Base-by-base conservation (phyloP, 2,888 invertebrate species). In the Sinelater perroti region DNA sequence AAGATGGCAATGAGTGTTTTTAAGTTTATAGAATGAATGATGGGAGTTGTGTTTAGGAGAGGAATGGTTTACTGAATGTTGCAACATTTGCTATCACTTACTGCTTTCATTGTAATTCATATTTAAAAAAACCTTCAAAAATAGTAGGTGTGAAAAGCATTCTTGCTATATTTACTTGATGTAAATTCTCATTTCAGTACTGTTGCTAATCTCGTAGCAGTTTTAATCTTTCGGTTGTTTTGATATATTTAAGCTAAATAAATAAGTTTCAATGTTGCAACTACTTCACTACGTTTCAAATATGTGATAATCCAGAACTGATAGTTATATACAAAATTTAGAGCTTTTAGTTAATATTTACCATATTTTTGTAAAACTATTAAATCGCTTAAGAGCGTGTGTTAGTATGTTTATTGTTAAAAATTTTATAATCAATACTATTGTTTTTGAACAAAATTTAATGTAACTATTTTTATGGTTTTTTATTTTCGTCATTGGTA, bases 1-100 rank as follows among this genome's bases (percentile, higher is more conserved):
- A 45, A 16, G 28, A 30, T 10, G 18, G 17, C 8, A 30, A 10
- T 30, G 30, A 18, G 17, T 45, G 30, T 45, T 45, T 45, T 45
- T 45, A 45, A 17, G 28, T 45, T 42, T 45, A 45, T 45, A 45
- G 13, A 38, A 38, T 36, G 36, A 17, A 16, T 17, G 42, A 44
- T 17, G n/a, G 7, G 26, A 20, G 38, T 38, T 38, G 16, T 30
- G 24, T 7, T 20, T 26, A n/a, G 4, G 21, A 26, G 7, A 21
- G 21, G 2, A 42, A 36, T 6, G 18, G 38, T 13, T 24, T 45
- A 16, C 17, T 45, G 17, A 16, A 28, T 45, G 28, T 17, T 31
- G 18, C 30, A n/a, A 17, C 45, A 30, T 45, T 44, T 44, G 26
- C 28, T 31, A 30, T 8, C 11, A 8, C 24, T 26, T 30, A 45